phyloP scores from a whole-genome alignment of 2,888 invertebrate genomes.

The Lumbricus terrestris region DNA sequence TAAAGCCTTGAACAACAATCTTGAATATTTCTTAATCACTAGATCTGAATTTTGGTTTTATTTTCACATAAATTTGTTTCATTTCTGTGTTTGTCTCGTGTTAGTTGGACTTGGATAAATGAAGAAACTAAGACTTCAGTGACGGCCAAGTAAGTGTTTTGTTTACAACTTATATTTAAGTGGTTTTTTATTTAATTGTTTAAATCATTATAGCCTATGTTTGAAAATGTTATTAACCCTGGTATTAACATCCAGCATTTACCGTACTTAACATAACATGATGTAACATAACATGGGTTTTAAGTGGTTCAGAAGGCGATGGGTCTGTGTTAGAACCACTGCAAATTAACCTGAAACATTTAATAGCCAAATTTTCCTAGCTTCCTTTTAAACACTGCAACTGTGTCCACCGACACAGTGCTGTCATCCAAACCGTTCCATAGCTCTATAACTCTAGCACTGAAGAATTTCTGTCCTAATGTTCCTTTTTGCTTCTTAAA shows the following conservation, averaged over 20 bases:
- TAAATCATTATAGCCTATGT: neutral
- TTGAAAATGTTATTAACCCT: neutral
- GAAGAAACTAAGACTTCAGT: constrained; percentile 5
- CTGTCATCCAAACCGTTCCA: too few species aligned
- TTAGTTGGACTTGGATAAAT: constrained; percentile 16
- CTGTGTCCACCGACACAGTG: too few species aligned
- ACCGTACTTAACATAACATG: too few species aligned
- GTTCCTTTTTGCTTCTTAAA: too few species aligned
- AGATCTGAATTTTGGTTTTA: neutral
- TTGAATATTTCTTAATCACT: neutral
- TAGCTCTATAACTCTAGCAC: too few species aligned
- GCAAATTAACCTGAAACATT: too few species aligned
- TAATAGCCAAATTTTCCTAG: too few species aligned
- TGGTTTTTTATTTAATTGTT: neutral
- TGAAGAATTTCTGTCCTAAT: too few species aligned
- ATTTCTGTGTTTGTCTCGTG: neutral
- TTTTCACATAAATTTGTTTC: neutral
- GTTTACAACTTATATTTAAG: neutral
- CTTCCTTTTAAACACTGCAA: too few species aligned
- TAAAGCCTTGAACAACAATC: neutral
- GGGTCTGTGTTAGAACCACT: too few species aligned
- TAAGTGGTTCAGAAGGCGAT: too few species aligned
- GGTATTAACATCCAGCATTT: neutral
- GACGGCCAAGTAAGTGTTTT: constrained; percentile 7
- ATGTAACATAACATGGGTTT: too few species aligned